Evolutionary conservation across 2,797 vertebrate species (phyloP), one percentile per base, ranked within the genome.

Genomic region (Melanotaenia pygmaea): DNA sequence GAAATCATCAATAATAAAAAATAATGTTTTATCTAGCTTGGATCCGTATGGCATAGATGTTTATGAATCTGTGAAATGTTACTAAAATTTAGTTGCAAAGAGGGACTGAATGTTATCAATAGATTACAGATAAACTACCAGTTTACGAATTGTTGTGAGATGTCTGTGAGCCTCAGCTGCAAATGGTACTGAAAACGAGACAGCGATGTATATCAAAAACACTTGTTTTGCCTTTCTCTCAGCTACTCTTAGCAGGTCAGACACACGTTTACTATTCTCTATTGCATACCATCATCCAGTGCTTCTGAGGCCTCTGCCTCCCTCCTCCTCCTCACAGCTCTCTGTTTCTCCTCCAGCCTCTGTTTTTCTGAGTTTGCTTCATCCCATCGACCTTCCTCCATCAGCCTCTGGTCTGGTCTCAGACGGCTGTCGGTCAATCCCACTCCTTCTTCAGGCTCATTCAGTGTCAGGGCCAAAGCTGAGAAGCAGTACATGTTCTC

Each of bases 401-500:
- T 99, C n/a, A 99, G 94, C 70, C 91, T 93, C 92, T 99, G 98
- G 92, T 99, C 98, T 0, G 98, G 98, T 56, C 98, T 94, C 67
- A 95, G 82, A 1, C 98, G 95, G 92, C 98, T 99, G 86, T 99
- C 98, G 0, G 97, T 98, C 60, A 92, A 87, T 0, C 95, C 95
- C 0, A 96, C 94, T 5, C 95, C 94, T 0, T 89, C 92, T 76
- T 98, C 98, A 0, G 75, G 89, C 54, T 98, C 98, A 4, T 99
- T 99, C 67, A 99, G 94, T 0, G 96, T 96, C 72, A 99, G 91
- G 0, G 98, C 98, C 80, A 99, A 92, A 30, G 96, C 94, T 7
- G 98, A 99, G 88, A 99, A 99, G 88, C 94, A 94, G 89, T 99
- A 99, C 98, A 99, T 99, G 91, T 98, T 97, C 89, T 99, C 98